Evolutionary conservation across 2,888 invertebrate genomes (phyloP).

Genomic region (Sminthurides aquaticus): DNA sequence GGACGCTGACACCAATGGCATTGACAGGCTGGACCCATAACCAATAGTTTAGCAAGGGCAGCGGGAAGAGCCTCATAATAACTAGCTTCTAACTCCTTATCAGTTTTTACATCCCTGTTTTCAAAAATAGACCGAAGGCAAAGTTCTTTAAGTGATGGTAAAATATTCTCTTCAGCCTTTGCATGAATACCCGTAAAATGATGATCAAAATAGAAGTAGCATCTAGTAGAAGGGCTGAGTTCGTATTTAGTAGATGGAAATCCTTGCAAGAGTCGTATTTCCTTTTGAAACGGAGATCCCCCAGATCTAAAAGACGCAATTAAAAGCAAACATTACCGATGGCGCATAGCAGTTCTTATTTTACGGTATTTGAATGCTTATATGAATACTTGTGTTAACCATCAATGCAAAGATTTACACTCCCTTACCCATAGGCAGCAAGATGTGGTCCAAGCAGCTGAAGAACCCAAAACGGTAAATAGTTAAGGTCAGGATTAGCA

Average conservation of each 20-base stretch:
- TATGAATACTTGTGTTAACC: no score
- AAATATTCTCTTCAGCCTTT: background rate
- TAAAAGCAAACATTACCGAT: no score
- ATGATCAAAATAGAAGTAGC: background rate
- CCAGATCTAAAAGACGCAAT: background rate
- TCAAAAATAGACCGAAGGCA: conserved; percentile 27
- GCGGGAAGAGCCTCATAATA: conserved; percentile 16
- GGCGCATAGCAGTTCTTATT: no score
- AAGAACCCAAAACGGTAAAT: conserved; percentile 37
- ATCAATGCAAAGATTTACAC: no score
- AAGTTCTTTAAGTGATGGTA: conserved; percentile 28
- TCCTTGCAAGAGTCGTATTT: background rate
- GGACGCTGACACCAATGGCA: conserved; percentile 33
- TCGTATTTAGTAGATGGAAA: background rate
- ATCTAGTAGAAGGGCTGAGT: background rate
- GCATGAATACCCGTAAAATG: background rate
- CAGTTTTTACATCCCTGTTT: conserved; percentile 9
- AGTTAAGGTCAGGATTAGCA: conserved; percentile 37
- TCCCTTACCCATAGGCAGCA: conserved; percentile 32
- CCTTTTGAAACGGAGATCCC: conserved; percentile 4
- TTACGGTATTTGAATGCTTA: no score
- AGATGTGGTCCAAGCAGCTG: conserved; percentile 30
- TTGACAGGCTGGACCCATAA: conserved; percentile 27
- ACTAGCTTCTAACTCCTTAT: background rate
- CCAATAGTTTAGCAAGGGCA: conserved; percentile 23